A percentile compares a stretch with the other conserved stretches of the same genome.
Conservation (phyloP, 2,797 vertebrate genomes). For the Bradypodion pumilum region DNA sequence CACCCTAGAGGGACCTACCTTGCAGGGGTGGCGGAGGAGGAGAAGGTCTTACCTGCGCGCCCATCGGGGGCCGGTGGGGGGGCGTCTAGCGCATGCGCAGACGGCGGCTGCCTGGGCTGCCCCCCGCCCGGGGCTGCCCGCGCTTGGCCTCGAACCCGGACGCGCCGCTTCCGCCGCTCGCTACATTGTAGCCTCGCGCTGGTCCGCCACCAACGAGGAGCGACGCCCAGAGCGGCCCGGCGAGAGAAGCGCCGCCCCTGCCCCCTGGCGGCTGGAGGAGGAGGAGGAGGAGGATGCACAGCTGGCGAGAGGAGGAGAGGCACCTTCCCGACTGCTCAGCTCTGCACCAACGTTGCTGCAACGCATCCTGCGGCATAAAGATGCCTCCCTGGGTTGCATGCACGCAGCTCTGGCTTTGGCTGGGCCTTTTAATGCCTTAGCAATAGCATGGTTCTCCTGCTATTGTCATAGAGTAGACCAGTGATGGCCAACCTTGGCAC, state of each 20-base stretch:
- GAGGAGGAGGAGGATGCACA: no score
- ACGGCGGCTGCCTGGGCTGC: background rate
- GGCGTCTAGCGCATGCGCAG: no score
- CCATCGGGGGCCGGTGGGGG: background rate
- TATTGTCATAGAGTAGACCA: no score
- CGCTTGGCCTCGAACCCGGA: slow-evolving; percentile 5
- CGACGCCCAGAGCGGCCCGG: background rate
- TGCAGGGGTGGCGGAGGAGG: background rate
- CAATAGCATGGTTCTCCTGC: no score
- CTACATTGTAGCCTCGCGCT: slow-evolving; percentile 17
- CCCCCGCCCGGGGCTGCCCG: background rate
- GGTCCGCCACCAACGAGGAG: background rate
- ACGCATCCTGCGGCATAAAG: no score
- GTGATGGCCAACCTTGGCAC: no score
- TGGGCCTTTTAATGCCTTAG: no score
- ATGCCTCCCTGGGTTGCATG: no score
- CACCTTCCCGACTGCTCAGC: no score
- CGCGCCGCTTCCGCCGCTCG: slow-evolving; percentile 13
- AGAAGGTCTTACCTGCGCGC: background rate
- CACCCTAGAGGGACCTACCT: background rate
- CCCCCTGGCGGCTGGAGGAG: slow-evolving; percentile 13
- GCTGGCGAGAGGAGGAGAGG: no score
- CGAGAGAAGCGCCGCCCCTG: background rate
- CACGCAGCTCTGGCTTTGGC: no score
- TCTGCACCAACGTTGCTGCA: no score